These are phyloP conservation scores for Lethenteron reissneri DNA, from an alignment of 2,113 vertebrate species.

Conservation along the genomic window DNA sequence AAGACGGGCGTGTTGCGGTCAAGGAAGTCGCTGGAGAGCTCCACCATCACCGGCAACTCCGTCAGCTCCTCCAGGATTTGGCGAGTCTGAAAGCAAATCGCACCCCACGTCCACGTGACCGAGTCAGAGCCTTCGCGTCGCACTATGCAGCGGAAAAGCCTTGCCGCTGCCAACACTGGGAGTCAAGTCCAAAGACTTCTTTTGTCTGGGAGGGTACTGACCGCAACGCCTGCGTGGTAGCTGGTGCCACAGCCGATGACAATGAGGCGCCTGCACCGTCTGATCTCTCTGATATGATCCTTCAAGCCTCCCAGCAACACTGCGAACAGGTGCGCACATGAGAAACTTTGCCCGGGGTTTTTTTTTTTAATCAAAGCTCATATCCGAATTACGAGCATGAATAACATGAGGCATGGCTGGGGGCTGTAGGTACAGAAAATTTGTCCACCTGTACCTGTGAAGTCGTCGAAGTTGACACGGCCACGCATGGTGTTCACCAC, in stretches of 20 bases:
- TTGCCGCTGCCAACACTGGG: no score
- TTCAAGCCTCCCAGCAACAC: conserved; percentile 10
- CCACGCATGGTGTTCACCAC: conserved; percentile 11
- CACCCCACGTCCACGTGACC: no score
- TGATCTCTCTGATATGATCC: conserved; percentile 10
- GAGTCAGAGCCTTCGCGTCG: no score
- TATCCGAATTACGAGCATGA: background rate
- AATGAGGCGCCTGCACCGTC: conserved; percentile 9
- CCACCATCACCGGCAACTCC: conserved; percentile 9
- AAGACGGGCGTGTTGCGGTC: conserved; percentile 9
- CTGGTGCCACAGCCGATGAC: conserved; percentile 10
- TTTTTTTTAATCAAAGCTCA: background rate
- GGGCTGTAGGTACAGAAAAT: no score
- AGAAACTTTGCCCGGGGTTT: background rate
- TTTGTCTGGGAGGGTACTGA: background rate
- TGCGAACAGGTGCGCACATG: background rate
- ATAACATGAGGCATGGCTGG: no score
- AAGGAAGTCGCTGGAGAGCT: conserved; percentile 11
- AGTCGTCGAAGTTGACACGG: conserved; percentile 9
- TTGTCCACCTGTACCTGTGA: conserved; percentile 3
- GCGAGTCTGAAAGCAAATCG: conserved; percentile 6
- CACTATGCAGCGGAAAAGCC: no score
- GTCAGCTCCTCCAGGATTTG: conserved; percentile 11
- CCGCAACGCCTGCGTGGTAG: conserved; percentile 9
- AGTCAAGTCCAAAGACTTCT: background rate